Conservation (phyloP, 1,140 invertebrate genomes). For the Bradysia coprophila region DNA sequence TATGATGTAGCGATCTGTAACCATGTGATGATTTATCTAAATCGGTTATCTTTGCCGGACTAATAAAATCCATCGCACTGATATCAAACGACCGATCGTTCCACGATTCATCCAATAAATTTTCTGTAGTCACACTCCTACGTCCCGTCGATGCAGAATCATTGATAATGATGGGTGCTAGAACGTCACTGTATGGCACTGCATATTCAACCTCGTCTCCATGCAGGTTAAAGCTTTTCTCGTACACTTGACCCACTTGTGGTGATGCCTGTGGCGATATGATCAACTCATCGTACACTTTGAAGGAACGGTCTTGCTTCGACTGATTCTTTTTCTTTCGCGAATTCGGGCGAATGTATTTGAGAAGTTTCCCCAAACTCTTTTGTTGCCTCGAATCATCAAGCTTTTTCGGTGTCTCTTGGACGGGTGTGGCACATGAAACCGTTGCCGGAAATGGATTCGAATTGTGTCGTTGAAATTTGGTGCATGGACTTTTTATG, state of each 20-base stretch:
- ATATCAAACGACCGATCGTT: background rate
- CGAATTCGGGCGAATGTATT: background rate
- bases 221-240: conserved; percentile 4
- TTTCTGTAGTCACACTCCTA: background rate
- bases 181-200: conserved; percentile 4
- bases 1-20: background rate
- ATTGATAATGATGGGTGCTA: no score
- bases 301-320: background rate
- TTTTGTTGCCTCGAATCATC: background rate
- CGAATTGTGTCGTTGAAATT: conserved; percentile 1
- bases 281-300: background rate
- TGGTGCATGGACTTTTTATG: background rate
- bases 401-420: background rate
- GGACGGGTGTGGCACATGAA: background rate
- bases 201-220: conserved; percentile 6
- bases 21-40: background rate
- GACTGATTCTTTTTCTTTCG: background rate
- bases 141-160: background rate
- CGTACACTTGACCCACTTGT: conserved; percentile 1
- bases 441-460: conserved; percentile 1
- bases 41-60: background rate
- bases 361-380: background rate
- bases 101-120: background rate
- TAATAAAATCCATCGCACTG: background rate
- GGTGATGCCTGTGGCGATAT: background rate